Conservation (phyloP, 2,797 vertebrate genomes). For the Lagodon rhomboides region DNA sequence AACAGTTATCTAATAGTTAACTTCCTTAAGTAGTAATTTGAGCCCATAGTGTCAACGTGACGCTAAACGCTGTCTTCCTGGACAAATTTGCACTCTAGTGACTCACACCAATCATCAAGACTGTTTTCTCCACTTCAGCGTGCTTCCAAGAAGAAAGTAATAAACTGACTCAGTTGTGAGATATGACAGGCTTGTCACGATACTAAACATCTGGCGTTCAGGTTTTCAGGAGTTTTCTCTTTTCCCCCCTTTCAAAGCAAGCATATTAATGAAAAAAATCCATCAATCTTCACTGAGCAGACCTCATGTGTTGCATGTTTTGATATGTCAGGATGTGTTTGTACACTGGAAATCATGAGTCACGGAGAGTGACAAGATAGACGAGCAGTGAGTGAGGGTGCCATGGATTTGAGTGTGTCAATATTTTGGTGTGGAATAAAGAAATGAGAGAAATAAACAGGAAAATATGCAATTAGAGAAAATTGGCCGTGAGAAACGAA, state of each 20-base stretch:
- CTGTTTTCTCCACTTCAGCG: constrained; percentile 23
- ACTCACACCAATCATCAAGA: constrained; percentile 53
- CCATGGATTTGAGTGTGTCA: constrained; percentile 11
- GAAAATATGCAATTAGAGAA: constrained; percentile 1
- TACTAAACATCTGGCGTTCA: constrained; percentile 58
- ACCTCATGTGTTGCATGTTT: constrained; percentile 37
- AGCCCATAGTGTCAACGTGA: constrained; percentile 13
- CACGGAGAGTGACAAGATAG: constrained; percentile 6
- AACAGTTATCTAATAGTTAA: constrained; percentile 13
- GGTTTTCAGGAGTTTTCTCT: constrained; percentile 27
- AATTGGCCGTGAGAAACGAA: constrained; percentile 28
- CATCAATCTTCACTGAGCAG: constrained; percentile 6
- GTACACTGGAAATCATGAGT: constrained; percentile 9
- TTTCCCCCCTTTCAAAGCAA: constrained; percentile 11
- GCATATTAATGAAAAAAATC: constrained; percentile 37
- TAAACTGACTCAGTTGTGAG: constrained; percentile 47
- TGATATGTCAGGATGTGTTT: constrained; percentile 24
- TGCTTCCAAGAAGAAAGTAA: constrained; percentile 44
- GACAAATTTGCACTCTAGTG: constrained; percentile 39
- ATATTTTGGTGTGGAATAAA: constrained; percentile 22
- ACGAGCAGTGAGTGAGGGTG: not conserved
- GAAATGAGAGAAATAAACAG: constrained; percentile 2
- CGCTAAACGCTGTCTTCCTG: constrained; percentile 47
- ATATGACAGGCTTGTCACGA: constrained; percentile 55
- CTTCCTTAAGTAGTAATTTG: constrained; percentile 16